Evolutionary conservation across 2,888 invertebrate species (phyloP).

Genomic region (Andrena camellia): DNA sequence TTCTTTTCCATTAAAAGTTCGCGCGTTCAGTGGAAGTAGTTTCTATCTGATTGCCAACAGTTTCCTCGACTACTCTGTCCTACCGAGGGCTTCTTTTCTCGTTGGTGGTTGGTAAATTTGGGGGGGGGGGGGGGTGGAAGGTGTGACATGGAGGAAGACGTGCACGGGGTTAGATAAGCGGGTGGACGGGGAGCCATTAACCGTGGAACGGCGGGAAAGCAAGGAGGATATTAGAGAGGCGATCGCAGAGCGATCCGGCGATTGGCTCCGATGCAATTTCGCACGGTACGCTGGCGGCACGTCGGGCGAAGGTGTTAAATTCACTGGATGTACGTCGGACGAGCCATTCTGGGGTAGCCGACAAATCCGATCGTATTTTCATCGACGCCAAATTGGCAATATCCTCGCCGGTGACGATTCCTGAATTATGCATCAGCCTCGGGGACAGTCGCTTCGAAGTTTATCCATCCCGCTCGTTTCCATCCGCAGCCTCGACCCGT

Average conservation of each 20-base stretch:
- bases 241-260: constrained; percentile 64
- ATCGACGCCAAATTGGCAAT: constrained; percentile 85
- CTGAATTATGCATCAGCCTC: constrained; percentile 85
- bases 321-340: constrained; percentile 78
- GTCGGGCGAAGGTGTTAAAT: constrained; percentile 82
- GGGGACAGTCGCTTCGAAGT: constrained; percentile 85
- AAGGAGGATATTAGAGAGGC: constrained; percentile 65
- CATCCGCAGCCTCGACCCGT: constrained; percentile 71
- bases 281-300: constrained; percentile 69
- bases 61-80: neutral
- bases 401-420: constrained; percentile 85
- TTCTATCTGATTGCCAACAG: neutral
- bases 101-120: neutral
- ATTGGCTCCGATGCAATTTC: constrained; percentile 75
- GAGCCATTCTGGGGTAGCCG: constrained; percentile 77
- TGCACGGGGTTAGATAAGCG: constrained; percentile 40
- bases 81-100: neutral
- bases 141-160: neutral
- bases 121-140: neutral
- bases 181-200: constrained; percentile 48
- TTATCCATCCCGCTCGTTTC: constrained; percentile 83
- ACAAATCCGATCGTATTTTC: constrained; percentile 85
- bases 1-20: constrained; percentile 12
- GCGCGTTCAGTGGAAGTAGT: neutral
- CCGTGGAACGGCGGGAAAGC: constrained; percentile 54